Conservation (phyloP, 2,888 invertebrate genomes). For the Melieria omissa region DNA sequence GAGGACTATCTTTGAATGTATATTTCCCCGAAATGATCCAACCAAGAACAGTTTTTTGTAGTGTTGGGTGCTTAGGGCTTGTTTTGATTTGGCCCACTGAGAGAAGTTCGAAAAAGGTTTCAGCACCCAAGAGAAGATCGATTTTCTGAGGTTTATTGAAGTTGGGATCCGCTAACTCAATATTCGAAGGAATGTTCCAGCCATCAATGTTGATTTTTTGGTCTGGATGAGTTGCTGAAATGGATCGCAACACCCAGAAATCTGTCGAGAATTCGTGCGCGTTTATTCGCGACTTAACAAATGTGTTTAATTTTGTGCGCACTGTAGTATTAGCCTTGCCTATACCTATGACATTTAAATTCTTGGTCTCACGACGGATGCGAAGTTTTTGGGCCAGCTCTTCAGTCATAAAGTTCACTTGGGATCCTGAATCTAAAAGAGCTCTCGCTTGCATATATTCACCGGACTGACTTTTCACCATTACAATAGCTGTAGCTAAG, state of each 20-base stretch:
- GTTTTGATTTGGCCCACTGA: slow-evolving; percentile 27
- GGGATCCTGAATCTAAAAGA: slow-evolving; percentile 18
- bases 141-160: slow-evolving; percentile 28
- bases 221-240: slow-evolving; percentile 43
- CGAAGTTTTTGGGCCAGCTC: slow-evolving; percentile 15
- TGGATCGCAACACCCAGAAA: slow-evolving; percentile 29
- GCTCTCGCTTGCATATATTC: too few relatives aligned
- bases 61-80: slow-evolving; percentile 12
- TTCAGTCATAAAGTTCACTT: slow-evolving; percentile 37
- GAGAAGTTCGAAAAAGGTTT: slow-evolving; percentile 27
- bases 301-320: neutral
- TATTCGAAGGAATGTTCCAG: slow-evolving; percentile 30
- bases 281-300: neutral
- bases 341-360: slow-evolving; percentile 1
- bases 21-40: slow-evolving; percentile 36
- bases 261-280: too few relatives aligned
- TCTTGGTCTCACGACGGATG: neutral
- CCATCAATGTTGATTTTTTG: slow-evolving; percentile 24
- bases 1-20: neutral
- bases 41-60: slow-evolving; percentile 31
- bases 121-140: slow-evolving; percentile 29
- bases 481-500: too few relatives aligned
- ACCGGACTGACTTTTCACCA: too few relatives aligned
- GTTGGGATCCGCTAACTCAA: slow-evolving; percentile 30
- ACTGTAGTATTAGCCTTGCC: neutral